Evolutionary conservation across 2,888 invertebrate species (phyloP), one percentile per base, ranked within the genome.

Genomic region (Campaea margaritaria): DNA sequence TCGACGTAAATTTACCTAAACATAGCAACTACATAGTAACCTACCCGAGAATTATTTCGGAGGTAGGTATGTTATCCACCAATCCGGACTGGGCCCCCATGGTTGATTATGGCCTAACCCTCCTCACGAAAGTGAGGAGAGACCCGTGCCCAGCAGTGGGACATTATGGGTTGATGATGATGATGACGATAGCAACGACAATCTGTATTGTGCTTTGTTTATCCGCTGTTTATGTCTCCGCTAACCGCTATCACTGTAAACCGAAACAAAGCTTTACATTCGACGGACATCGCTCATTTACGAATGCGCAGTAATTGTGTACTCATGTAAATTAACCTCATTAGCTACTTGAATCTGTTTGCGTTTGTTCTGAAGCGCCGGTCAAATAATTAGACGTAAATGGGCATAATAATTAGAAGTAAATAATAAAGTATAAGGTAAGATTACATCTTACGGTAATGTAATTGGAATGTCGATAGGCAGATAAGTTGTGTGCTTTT

Each of bases 301-400:
- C 60, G 46, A 61, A 51, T 51, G 43, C 55, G 72, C 68, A 62
- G 72, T 87, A 83, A 88, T 88, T 82, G 87, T 80, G 73, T 79
- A 82, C 83, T 83, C 76, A 88, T 89, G 89, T 83, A 86, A 89
- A 89, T 89, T 79, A 76, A 78, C 77, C 79, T 86, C 83, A 87
- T 88, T 85, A 86, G 83, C 83, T 81, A 83, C 85, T 75, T 79
- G 73, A 77, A 78, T 81, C 72, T 77, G 78, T 81, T 83, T 79
- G 72, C 74, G 66, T 75, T 76, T 54, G 69, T 68, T 75, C 72
- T 70, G 69, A 69, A 75, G 63, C 70, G 70, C 71, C 71, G 64
- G 68, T 72, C 63, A 66, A 72, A 70, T 78, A 78, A 75, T 76
- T 78, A 74, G 58, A 67, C 66, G 67, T 51, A 65, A 66, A 63